phyloP scores from a whole-genome alignment of 2,888 invertebrate species.

The Dolichopus griseipennis region DNA sequence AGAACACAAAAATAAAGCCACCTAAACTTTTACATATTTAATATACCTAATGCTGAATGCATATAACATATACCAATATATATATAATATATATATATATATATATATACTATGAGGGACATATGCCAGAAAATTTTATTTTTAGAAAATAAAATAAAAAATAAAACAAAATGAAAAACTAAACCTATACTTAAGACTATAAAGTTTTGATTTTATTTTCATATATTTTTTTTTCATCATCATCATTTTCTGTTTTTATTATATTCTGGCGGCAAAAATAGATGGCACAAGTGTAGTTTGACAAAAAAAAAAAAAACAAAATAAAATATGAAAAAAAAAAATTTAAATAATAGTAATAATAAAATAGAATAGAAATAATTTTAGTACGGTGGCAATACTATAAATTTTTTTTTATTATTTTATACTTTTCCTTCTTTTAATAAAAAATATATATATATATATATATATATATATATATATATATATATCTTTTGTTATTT shows the following conservation, averaged over 20 bases:
- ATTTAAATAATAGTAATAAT: too few relatives aligned
- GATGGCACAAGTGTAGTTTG: constrained; percentile 1
- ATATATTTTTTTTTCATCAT: neutral
- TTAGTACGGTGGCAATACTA: neutral
- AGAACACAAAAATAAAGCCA: too few relatives aligned
- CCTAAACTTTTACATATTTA: too few relatives aligned
- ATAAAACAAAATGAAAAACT: too few relatives aligned
- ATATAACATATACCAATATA: too few relatives aligned
- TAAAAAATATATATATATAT: too few relatives aligned
- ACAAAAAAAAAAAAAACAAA: neutral
- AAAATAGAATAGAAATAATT: neutral
- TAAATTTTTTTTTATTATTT: neutral
- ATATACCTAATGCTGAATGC: too few relatives aligned
- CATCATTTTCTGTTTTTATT: neutral
- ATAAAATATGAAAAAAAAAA: too few relatives aligned
- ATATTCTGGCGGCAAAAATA: neutral
- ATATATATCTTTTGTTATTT: neutral
- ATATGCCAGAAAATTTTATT: neutral
- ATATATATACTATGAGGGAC: neutral
- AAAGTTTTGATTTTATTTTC: neutral
- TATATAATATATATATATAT: too few relatives aligned
- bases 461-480: too few relatives aligned
- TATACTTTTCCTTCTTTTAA: neutral
- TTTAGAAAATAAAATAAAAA: neutral
- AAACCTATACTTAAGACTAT: neutral